These are phyloP conservation scores for Pseudorasbora parva DNA, from an alignment of 2,113 vertebrate genomes.

Conservation along the genomic window DNA sequence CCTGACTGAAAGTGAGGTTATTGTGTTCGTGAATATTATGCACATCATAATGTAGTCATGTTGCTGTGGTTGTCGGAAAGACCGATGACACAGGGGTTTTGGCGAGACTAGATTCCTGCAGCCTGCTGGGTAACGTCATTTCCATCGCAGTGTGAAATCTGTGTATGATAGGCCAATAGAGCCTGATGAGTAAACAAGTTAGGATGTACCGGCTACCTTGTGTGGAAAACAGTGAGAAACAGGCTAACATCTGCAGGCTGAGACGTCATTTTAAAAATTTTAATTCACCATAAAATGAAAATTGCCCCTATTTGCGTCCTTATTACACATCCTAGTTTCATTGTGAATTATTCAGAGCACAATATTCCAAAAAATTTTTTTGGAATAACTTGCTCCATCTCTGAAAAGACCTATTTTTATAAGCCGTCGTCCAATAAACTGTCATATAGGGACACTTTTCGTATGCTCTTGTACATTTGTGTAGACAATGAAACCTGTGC, in stretches of 20 bases:
- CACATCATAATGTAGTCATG: slow-evolving; percentile 12
- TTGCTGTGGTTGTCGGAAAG: slow-evolving; percentile 5
- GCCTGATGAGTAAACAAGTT: slow-evolving; percentile 24
- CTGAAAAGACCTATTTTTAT: background rate
- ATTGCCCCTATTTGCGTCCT: background rate
- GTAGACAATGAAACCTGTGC: background rate
- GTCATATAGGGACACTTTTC: background rate
- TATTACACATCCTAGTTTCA: background rate
- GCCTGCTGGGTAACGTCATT: slow-evolving; percentile 38
- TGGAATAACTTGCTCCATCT: background rate
- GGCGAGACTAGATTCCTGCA: slow-evolving; percentile 12
- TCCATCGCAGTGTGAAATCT: slow-evolving; percentile 36
- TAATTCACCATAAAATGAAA: background rate
- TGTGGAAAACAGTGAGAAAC: slow-evolving; percentile 6
- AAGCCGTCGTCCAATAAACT: background rate
- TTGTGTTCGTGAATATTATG: slow-evolving; percentile 4
- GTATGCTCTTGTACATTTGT: background rate
- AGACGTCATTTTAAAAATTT: slow-evolving; percentile 3
- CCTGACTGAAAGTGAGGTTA: background rate
- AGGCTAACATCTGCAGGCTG: background rate
- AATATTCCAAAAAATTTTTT: background rate
- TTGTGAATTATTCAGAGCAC: background rate
- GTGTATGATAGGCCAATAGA: slow-evolving; percentile 30
- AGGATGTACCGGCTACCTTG: background rate
- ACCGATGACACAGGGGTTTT: slow-evolving; percentile 1